Percentiles rank a stretch among this genome's conserved stretches.
Conservation (phyloP, 2,797 vertebrate species). For the Epinephelus awoara region DNA sequence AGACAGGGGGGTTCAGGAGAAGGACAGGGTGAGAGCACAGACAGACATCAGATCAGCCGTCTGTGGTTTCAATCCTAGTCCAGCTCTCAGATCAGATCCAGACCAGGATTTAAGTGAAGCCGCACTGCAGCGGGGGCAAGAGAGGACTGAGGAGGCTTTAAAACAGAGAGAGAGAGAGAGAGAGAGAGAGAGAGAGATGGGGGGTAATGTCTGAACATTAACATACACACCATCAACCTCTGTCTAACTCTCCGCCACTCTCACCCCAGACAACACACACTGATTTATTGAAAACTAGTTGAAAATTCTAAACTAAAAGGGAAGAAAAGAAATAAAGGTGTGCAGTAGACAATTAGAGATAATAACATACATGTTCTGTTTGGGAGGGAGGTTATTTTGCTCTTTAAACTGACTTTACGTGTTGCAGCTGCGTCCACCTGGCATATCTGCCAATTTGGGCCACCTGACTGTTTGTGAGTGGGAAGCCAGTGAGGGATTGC, state of each 20-base stretch:
- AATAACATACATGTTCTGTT: too few relatives aligned
- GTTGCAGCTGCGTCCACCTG: too few relatives aligned
- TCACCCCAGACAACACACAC: too few relatives aligned
- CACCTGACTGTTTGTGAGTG: not conserved
- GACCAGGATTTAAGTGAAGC: conserved; percentile 46
- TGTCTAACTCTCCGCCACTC: not conserved
- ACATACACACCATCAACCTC: conserved; percentile 12
- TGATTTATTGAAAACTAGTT: too few relatives aligned
- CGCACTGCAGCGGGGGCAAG: conserved; percentile 34
- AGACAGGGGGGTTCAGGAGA: not conserved
- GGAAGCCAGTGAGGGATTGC: not conserved
- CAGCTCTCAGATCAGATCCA: conserved; percentile 31
- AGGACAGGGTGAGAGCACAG: not conserved
- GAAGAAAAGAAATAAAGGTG: too few relatives aligned
- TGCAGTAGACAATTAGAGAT: too few relatives aligned
- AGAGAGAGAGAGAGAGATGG: not conserved
- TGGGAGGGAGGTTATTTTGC: too few relatives aligned
- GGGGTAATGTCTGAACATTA: conserved; percentile 26
- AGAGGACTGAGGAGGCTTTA: conserved; percentile 48
- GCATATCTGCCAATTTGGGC: too few relatives aligned
- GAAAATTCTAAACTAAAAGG: too few relatives aligned
- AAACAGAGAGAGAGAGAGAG: conserved; percentile 29
- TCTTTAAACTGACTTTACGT: too few relatives aligned
- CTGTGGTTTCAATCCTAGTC: conserved; percentile 40
- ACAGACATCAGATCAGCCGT: not conserved